Evolutionary conservation across 2,888 invertebrate species (phyloP).

Genomic region (Scaptodrosophila latifasciaeformis): DNA sequence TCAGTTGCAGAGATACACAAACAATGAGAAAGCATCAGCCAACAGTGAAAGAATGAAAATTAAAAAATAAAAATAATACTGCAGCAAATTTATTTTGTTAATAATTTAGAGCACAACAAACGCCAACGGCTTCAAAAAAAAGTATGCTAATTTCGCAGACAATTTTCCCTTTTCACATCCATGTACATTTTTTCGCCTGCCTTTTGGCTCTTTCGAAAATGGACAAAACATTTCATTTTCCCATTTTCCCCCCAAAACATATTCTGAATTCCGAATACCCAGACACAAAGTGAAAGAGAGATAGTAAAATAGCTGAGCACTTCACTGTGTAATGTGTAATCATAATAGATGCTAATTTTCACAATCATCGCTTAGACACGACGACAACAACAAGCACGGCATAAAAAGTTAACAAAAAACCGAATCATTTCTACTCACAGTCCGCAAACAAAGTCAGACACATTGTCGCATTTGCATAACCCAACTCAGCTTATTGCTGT

Average conservation of each 20-base stretch:
- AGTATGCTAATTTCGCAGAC: conserved; percentile 57
- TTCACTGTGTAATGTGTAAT: conserved; percentile 12
- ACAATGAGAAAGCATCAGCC: conserved; percentile 8
- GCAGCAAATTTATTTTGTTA: conserved; percentile 51
- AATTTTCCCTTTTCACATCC: not conserved
- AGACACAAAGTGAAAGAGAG: too few relatives aligned
- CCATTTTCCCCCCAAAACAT: too few relatives aligned
- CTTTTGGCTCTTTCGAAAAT: too few relatives aligned
- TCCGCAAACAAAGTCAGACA: too few relatives aligned
- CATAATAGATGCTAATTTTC: conserved; percentile 65
- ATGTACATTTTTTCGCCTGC: conserved; percentile 16
- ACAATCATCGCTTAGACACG: conserved; percentile 61
- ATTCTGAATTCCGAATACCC: too few relatives aligned
- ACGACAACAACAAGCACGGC: conserved; percentile 18
- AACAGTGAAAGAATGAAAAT: conserved; percentile 3
- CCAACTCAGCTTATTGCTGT: too few relatives aligned
- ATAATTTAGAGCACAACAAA: conserved; percentile 51
- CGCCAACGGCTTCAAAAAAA: conserved; percentile 40
- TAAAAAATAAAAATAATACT: not conserved
- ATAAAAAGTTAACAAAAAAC: conserved; percentile 3
- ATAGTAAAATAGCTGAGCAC: too few relatives aligned
- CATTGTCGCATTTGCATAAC: too few relatives aligned
- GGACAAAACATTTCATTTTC: conserved; percentile 35
- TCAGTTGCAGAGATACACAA: conserved; percentile 10
- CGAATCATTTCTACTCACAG: too few relatives aligned